phyloP scores from a whole-genome alignment of 2,113 vertebrate genomes.

The Cyrtonyx montezumae region DNA sequence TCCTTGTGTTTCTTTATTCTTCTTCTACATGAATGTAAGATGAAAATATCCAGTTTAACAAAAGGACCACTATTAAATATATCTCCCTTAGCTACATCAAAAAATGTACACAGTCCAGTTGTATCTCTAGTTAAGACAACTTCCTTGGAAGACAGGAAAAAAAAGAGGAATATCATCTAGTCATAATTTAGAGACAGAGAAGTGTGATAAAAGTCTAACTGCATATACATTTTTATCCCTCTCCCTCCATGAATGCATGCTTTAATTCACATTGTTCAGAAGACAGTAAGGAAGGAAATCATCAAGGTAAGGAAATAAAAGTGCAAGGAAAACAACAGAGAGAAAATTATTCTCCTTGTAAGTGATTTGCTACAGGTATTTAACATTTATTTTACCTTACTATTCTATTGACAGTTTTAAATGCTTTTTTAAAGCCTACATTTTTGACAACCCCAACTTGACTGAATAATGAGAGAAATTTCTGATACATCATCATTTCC shows the following conservation, averaged over 20 bases:
- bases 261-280: neutral
- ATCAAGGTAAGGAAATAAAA: neutral
- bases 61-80: neutral
- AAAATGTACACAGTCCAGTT: neutral
- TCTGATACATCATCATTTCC: neutral
- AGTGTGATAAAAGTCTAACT: neutral
- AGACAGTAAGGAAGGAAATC: neutral
- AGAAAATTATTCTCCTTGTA: neutral
- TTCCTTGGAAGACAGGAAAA: neutral
- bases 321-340: neutral
- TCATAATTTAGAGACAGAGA: neutral
- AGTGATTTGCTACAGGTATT: neutral
- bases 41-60: neutral
- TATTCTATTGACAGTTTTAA: fast-evolving
- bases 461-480: neutral
- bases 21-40: neutral
- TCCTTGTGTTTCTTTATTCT: neutral
- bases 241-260: neutral
- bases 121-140: neutral
- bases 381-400: neutral
- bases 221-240: neutral
- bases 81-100: neutral
- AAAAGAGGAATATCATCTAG: neutral
- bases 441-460: neutral
- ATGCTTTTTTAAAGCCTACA: neutral